Percentiles rank a stretch among this genome's conserved stretches.
phyloP scores from a whole-genome alignment of 2,113 vertebrate genomes.

The Rhabdornis inornatus region DNA sequence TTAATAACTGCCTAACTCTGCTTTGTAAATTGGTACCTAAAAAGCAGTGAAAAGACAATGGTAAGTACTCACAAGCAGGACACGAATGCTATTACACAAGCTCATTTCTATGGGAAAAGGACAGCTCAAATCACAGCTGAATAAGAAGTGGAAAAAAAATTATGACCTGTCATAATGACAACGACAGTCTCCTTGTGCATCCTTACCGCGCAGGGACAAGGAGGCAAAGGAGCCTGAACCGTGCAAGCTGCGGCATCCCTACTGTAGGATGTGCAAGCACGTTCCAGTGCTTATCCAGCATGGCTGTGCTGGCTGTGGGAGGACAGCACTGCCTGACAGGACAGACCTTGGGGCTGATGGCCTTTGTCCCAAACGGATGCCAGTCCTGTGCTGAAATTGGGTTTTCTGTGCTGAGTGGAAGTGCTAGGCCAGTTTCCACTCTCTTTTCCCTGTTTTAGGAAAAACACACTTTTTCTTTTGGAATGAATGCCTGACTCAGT shows the following conservation, averaged over 20 bases:
- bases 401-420: not conserved
- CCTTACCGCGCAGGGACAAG: not conserved
- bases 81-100: not conserved
- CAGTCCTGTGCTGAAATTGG: not conserved
- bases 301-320: fast-evolving
- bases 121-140: not conserved
- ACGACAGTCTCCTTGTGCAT: not conserved
- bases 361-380: not conserved
- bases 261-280: fast-evolving
- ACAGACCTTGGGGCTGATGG: fast-evolving
- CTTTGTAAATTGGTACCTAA: not conserved
- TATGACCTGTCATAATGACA: not conserved
- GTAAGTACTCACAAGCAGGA: not conserved
- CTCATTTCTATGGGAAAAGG: not conserved
- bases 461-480: not conserved
- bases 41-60: not conserved
- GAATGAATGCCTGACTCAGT: not conserved
- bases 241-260: fast-evolving
- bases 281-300: not conserved
- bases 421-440: not conserved
- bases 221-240: not conserved
- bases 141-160: not conserved
- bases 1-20: not conserved
- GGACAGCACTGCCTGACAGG: not conserved
- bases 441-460: not conserved